Evolutionary conservation across 2,797 vertebrate species (phyloP).

Genomic region (Periophthalmus magnuspinnatus): DNA sequence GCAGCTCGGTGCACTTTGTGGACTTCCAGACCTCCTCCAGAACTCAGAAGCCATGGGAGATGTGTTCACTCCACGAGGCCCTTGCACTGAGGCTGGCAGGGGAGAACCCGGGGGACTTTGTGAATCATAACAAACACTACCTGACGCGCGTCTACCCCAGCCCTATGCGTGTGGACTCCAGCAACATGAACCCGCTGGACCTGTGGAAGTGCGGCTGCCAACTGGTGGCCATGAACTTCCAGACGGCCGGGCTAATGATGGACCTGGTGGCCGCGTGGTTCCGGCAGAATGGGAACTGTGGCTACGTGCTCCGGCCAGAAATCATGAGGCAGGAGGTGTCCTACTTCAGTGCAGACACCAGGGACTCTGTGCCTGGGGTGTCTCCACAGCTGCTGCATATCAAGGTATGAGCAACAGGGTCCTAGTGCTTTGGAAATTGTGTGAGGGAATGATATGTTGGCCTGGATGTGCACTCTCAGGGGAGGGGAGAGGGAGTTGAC

Average conservation of each 20-base stretch:
- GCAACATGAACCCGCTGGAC: constrained; percentile 95
- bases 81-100: constrained; percentile 84
- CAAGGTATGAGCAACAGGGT: constrained; percentile 66
- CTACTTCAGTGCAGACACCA: constrained; percentile 91
- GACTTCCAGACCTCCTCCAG: constrained; percentile 87
- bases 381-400: constrained; percentile 94
- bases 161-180: constrained; percentile 90
- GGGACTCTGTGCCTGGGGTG: constrained; percentile 90
- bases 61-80: constrained; percentile 89
- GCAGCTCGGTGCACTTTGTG: constrained; percentile 83
- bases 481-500: no score
- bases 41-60: constrained; percentile 88
- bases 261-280: constrained; percentile 95
- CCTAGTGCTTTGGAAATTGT: no score
- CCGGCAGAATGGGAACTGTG: constrained; percentile 90
- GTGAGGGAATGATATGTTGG: no score
- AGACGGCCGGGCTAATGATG: constrained; percentile 94
- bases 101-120: constrained; percentile 88
- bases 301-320: constrained; percentile 88
- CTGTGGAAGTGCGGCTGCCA: constrained; percentile 96
- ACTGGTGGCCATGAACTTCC: constrained; percentile 94
- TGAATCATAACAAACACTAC: constrained; percentile 93
- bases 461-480: no score
- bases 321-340: constrained; percentile 95
- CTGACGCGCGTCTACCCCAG: constrained; percentile 88